Evolutionary conservation across 2,888 invertebrate species (phyloP).

Genomic region (Orthonychiurus folsomi): DNA sequence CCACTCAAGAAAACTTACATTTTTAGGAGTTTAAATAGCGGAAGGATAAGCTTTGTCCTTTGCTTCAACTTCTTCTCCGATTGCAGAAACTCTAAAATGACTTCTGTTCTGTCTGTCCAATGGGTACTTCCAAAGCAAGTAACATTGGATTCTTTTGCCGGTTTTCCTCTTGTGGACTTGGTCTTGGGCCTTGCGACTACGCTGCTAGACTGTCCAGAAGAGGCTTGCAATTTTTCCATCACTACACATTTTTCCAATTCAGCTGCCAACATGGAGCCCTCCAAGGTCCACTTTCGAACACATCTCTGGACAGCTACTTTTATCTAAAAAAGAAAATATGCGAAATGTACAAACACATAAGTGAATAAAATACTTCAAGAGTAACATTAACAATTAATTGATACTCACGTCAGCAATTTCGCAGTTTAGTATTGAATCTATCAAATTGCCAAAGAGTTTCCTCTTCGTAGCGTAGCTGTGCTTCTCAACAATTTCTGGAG

Average conservation of each 20-base stretch:
- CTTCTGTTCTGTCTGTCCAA: slow-evolving; percentile 67
- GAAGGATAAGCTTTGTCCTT: slow-evolving; percentile 57
- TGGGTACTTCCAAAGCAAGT: slow-evolving; percentile 2
- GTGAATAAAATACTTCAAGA: not conserved
- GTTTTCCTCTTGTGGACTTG: not conserved
- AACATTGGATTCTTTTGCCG: slow-evolving; percentile 1
- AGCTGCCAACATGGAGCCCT: slow-evolving; percentile 51
- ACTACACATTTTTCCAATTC: slow-evolving; percentile 34
- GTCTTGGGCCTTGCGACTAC: not conserved
- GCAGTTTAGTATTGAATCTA: slow-evolving; percentile 28
- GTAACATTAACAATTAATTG: not conserved
- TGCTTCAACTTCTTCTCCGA: slow-evolving; percentile 69
- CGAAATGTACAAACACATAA: slow-evolving; percentile 14
- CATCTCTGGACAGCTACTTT: slow-evolving; percentile 38
- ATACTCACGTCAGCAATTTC: slow-evolving; percentile 34
- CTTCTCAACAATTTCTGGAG: slow-evolving; percentile 17
- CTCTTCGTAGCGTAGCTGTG: slow-evolving; percentile 18
- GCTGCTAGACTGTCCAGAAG: slow-evolving; percentile 2
- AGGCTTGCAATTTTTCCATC: slow-evolving; percentile 20
- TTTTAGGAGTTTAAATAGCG: slow-evolving; percentile 67
- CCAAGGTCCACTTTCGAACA: slow-evolving; percentile 44
- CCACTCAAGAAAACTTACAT: no score
- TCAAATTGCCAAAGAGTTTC: slow-evolving; percentile 28
- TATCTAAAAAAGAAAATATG: no score
- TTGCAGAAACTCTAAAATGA: slow-evolving; percentile 73